Evolutionary conservation across 1,140 invertebrate genomes (phyloP).

Genomic region (Tetraneura akinire): DNA sequence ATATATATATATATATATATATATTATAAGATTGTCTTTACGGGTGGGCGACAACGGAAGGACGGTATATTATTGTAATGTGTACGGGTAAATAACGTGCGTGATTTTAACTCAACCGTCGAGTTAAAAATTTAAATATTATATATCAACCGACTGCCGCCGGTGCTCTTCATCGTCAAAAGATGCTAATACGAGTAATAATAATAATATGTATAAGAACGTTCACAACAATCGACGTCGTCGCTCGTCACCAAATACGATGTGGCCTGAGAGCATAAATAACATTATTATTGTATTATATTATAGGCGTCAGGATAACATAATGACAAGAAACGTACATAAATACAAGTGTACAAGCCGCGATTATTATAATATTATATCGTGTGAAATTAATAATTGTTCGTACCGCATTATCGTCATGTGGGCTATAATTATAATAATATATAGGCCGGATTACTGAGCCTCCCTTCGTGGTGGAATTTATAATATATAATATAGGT

Average conservation of each 20-base stretch:
- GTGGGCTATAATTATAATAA: background rate
- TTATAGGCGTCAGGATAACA: too few species aligned
- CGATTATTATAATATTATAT: too few species aligned
- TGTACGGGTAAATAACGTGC: background rate
- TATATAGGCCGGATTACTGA: background rate
- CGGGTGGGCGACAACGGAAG: constrained; percentile 34
- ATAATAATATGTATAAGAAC: background rate
- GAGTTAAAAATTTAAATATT: background rate
- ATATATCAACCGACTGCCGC: background rate
- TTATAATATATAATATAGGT: too few species aligned
- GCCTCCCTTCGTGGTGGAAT: background rate
- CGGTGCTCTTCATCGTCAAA: background rate
- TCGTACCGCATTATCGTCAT: background rate
- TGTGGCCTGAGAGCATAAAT: too few species aligned
- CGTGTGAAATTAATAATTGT: too few species aligned
- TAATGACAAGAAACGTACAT: too few species aligned
- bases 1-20: too few species aligned
- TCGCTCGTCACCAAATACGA: background rate
- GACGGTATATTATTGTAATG: background rate
- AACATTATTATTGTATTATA: too few species aligned
- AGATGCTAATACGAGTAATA: background rate
- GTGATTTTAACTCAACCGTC: background rate
- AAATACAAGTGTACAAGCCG: too few species aligned
- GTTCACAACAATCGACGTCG: background rate
- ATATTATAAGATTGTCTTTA: constrained; percentile 42